Conservation (phyloP, 37 sponge, comb jelly and placozoan species). For the Halichondria panicea region DNA sequence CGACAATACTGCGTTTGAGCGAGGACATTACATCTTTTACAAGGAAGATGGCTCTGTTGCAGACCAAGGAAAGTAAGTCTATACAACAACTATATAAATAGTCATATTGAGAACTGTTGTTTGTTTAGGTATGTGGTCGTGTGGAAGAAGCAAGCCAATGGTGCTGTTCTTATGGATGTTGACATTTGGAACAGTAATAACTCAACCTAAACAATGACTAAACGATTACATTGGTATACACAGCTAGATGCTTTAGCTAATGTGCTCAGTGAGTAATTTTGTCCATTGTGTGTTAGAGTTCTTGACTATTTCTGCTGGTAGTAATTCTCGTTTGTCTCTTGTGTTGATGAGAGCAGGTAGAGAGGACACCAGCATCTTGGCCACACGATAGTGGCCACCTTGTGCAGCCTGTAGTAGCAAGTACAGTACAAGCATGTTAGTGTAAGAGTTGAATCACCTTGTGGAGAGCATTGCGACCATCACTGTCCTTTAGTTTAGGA, state of each 20-base stretch:
- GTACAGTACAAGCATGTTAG: neutral
- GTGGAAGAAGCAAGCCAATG: slow-evolving; percentile 63
- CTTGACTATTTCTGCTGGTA: neutral
- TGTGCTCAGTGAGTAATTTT: neutral
- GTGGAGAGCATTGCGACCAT: slow-evolving; percentile 73
- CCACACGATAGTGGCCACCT: neutral
- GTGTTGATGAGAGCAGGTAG: neutral
- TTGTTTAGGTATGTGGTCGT: slow-evolving; percentile 74
- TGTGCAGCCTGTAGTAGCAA: neutral
- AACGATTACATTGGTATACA: neutral
- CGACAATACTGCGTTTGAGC: slow-evolving; percentile 52
- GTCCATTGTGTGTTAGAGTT: neutral
- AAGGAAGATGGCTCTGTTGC: slow-evolving; percentile 38
- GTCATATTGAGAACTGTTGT: neutral
- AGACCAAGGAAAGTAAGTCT: slow-evolving; percentile 79
- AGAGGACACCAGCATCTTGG: neutral
- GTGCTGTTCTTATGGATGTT: neutral
- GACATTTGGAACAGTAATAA: neutral
- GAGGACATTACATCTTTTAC: slow-evolving; percentile 56
- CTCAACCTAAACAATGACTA: neutral
- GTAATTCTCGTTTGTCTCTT: neutral
- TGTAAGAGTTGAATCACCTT: slow-evolving; percentile 44
- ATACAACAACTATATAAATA: neutral
- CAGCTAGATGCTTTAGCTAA: neutral
- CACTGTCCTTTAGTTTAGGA: slow-evolving; percentile 51